These are phyloP conservation scores for Prorops nasuta DNA, from an alignment of 1,140 invertebrate genomes.

Conservation along the genomic window DNA sequence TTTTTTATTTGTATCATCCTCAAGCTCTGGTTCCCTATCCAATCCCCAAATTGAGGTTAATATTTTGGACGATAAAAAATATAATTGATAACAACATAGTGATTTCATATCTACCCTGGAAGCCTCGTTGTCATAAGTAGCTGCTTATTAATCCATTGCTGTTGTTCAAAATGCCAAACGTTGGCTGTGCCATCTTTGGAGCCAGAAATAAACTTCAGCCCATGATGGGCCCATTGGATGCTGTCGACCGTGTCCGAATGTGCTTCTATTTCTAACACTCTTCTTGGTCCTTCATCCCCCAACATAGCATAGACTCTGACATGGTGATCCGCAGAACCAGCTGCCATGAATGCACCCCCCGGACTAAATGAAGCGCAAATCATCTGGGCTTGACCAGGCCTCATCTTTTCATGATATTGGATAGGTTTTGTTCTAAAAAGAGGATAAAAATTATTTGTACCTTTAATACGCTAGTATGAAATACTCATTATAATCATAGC, in stretches of 20 bases:
- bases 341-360: slow-evolving; percentile 90
- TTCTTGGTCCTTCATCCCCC: slow-evolving; percentile 68
- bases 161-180: slow-evolving; percentile 88
- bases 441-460: too few relatives aligned
- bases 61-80: slow-evolving; percentile 7
- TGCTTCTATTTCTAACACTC: slow-evolving; percentile 69
- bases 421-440: slow-evolving; percentile 74
- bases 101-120: slow-evolving; percentile 57
- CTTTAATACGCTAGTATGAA: not conserved
- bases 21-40: slow-evolving; percentile 55
- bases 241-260: slow-evolving; percentile 95
- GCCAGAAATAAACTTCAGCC: slow-evolving; percentile 87
- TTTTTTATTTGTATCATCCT: slow-evolving; percentile 66
- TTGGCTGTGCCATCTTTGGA: slow-evolving; percentile 95
- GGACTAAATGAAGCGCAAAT: slow-evolving; percentile 93
- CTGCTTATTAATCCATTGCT: slow-evolving; percentile 81
- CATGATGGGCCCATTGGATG: slow-evolving; percentile 89
- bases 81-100: not conserved
- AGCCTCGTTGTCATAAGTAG: slow-evolving; percentile 73
- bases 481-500: too few relatives aligned
- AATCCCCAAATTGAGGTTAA: not conserved
- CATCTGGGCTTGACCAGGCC: slow-evolving; percentile 93
- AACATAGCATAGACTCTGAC: slow-evolving; percentile 84
- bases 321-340: slow-evolving; percentile 91
- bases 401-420: slow-evolving; percentile 89